Conservation (phyloP, 2,888 invertebrate species). For the Callyntrura sp. region DNA sequence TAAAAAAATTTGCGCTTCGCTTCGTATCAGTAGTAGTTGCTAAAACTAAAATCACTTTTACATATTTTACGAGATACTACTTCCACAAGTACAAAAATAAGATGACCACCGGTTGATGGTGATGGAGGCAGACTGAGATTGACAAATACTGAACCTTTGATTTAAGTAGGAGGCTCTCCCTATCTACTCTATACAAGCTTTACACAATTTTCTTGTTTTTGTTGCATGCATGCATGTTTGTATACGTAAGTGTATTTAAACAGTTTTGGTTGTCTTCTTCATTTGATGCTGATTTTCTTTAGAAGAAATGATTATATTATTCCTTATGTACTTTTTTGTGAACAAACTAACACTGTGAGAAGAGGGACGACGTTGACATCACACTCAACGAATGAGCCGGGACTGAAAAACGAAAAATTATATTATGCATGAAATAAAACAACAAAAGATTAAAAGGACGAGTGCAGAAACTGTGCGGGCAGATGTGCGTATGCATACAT, state of each 20-base stretch:
- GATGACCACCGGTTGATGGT: constrained; percentile 76
- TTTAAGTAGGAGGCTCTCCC: constrained; percentile 73
- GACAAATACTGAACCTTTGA: constrained; percentile 73
- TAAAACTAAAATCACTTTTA: constrained; percentile 61
- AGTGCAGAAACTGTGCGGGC: background rate
- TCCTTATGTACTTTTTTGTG: constrained; percentile 14
- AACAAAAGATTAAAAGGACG: constrained; percentile 47
- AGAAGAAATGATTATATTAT: constrained; percentile 36
- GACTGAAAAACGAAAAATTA: constrained; percentile 37
- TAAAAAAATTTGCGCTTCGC: constrained; percentile 40
- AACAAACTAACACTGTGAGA: constrained; percentile 2
- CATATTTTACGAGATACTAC: constrained; percentile 3
- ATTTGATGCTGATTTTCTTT: constrained; percentile 35
- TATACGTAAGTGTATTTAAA: constrained; percentile 35
- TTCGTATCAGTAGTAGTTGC: constrained; percentile 33
- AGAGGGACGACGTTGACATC: constrained; percentile 57
- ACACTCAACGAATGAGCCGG: constrained; percentile 53
- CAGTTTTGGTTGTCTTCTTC: constrained; percentile 35
- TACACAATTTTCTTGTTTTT: constrained; percentile 35
- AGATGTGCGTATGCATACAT: background rate
- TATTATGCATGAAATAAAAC: constrained; percentile 31
- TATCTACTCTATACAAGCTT: constrained; percentile 5
- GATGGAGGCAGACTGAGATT: constrained; percentile 76
- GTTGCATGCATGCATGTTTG: background rate
- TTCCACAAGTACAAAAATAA: constrained; percentile 30